Evolutionary conservation across 2,888 invertebrate genomes (phyloP), one percentile per base, ranked within the genome.

Genomic region (Caenorhabditis virilis): DNA sequence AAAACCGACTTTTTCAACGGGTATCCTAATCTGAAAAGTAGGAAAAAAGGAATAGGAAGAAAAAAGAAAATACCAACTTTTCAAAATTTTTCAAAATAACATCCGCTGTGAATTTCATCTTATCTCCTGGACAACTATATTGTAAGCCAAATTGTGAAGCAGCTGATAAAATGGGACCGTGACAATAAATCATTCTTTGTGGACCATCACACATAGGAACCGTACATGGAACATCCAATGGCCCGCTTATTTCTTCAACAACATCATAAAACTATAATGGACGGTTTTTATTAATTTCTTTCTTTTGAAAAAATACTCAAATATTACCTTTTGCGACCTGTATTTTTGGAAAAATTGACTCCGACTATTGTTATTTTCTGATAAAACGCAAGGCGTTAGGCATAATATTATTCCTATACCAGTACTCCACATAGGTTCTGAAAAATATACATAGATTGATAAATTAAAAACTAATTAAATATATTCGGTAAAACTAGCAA

Each of bases 61-160:
- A 30, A 45, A 45, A 26, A n/a, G 16, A 23, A 43, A 45, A n/a
- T n/a, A n/a, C 52, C 43, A 4, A 69, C 69, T 54, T 57, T 16
- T 59, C 35, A 33, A 66, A 69, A 15, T 69, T 69, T 1, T 62
- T 47, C 6, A 73, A n/a, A 1, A 79, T 76, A 1, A 38, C 38
- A 16, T 62, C 43, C 2, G 76, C 60, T 6, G 64, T 45, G 25
- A 59, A 25, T n/a, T 22, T 43, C 5, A 79, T 43, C 36, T 62
- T 68, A 15, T 67, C 53, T 2, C 79, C 79, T 1, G 79, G 79
- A 51, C 79, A 79, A 20, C 65, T 55, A n/a, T 63, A 58, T 47
- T 77, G 58, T 5, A 76, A 25, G 23, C 70, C 70, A 25, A 70
- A 69, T 20, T 56, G 55, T 69, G 70, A 76, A 4, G 73, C 23